A percentile compares a stretch with the other conserved stretches of the same genome.
Conservation (phyloP, 2,113 vertebrate genomes). For the Garra rufa region DNA sequence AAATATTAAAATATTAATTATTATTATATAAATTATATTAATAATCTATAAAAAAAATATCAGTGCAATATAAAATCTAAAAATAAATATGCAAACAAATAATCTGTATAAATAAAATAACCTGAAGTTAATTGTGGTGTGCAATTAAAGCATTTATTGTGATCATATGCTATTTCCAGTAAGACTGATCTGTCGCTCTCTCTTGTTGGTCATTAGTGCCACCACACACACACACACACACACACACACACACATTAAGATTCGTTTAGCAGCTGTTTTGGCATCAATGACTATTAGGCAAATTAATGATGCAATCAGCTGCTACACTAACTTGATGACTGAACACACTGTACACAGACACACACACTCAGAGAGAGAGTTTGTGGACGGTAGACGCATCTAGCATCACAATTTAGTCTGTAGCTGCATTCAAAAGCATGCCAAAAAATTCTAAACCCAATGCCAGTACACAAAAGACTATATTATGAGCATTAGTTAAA, state of each 20-base stretch:
- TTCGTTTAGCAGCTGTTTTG: conserved; percentile 59
- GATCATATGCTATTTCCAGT: conserved; percentile 44
- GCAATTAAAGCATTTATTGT: conserved; percentile 36
- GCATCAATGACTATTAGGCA: conserved; percentile 71
- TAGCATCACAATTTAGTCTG: neutral
- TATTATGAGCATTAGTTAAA: neutral
- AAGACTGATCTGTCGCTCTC: conserved; percentile 39
- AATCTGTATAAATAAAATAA: too few relatives aligned
- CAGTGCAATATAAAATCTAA: neutral
- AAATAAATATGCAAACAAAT: neutral
- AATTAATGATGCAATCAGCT: conserved; percentile 69
- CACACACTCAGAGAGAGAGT: conserved; percentile 36
- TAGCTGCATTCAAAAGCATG: neutral
- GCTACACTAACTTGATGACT: conserved; percentile 56
- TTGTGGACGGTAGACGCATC: neutral
- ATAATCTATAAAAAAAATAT: neutral
- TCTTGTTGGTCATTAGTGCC: conserved; percentile 35
- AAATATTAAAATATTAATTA: neutral
- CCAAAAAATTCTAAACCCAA: neutral
- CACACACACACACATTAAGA: conserved; percentile 35
- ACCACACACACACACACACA: conserved; percentile 28
- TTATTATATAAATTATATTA: neutral
- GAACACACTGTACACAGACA: conserved; percentile 41
- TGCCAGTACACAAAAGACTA: neutral
- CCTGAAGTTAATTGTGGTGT: neutral